Evolutionary conservation across 2,888 invertebrate species (phyloP).

Genomic region (Phorcus lineatus): DNA sequence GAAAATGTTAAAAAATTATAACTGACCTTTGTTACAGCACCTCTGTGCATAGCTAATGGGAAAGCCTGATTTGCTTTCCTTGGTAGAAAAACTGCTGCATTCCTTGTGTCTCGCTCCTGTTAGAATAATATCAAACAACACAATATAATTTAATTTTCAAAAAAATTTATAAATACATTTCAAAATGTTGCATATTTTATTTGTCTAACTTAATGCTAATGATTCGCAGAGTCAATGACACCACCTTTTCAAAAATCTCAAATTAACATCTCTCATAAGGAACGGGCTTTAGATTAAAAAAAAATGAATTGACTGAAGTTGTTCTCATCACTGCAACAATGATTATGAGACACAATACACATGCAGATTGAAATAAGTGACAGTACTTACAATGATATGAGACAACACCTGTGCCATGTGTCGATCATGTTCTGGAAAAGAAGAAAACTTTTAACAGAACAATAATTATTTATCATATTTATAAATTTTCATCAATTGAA

Average conservation of each 20-base stretch:
- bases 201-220: too few species aligned
- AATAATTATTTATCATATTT: too few species aligned
- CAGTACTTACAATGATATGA: constrained; percentile 67
- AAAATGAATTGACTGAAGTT: too few species aligned
- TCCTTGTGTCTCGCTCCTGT: constrained; percentile 64
- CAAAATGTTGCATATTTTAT: not conserved
- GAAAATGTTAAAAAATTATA: not conserved
- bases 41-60: constrained; percentile 41
- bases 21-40: not conserved
- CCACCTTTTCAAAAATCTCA: too few species aligned
- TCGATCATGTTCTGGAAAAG: constrained; percentile 59
- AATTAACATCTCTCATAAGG: too few species aligned
- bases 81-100: constrained; percentile 47
- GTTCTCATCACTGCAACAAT: not conserved
- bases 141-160: not conserved
- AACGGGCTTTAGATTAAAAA: too few species aligned
- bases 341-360: not conserved
- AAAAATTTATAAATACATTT: not conserved
- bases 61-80: constrained; percentile 34
- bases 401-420: constrained; percentile 64
- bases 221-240: too few species aligned
- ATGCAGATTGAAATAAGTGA: not conserved
- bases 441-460: not conserved
- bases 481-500: too few species aligned
- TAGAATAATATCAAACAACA: constrained; percentile 16